These are phyloP conservation scores for Xiphias gladius DNA, from an alignment of 2,113 vertebrate species.

Conservation along the genomic window DNA sequence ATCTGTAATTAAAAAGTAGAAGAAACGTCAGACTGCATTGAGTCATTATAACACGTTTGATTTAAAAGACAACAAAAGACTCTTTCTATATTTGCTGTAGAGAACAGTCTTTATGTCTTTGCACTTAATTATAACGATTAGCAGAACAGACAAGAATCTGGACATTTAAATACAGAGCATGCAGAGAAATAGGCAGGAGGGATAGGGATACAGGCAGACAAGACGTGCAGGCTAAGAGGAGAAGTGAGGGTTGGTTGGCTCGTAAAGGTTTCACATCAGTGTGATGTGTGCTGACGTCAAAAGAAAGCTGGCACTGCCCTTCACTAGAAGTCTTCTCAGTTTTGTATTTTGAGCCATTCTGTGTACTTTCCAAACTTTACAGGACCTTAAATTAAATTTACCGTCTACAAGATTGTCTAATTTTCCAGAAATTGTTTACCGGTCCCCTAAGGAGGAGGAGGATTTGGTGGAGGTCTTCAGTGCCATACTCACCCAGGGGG, in stretches of 20 bases:
- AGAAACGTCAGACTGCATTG: no score
- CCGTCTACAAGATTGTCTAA: neutral
- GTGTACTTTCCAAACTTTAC: no score
- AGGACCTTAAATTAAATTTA: neutral
- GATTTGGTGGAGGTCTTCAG: neutral
- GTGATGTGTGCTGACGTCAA: no score
- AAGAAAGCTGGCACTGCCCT: no score
- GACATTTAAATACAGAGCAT: conserved; percentile 18
- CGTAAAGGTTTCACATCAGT: no score
- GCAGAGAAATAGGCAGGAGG: conserved; percentile 5
- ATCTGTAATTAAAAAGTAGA: no score
- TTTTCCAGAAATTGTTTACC: neutral
- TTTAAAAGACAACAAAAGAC: no score
- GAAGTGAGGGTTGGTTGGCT: neutral
- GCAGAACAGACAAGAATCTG: conserved; percentile 38
- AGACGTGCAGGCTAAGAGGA: neutral
- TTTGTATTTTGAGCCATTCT: no score
- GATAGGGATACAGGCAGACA: neutral
- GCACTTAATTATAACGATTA: neutral
- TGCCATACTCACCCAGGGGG: conserved; percentile 90
- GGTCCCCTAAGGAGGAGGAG: neutral
- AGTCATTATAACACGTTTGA: no score
- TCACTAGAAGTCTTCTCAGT: no score
- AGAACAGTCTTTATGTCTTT: no score
- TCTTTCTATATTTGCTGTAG: no score